Conservation (phyloP, 2,113 vertebrate species). For the Tapirus terrestris region DNA sequence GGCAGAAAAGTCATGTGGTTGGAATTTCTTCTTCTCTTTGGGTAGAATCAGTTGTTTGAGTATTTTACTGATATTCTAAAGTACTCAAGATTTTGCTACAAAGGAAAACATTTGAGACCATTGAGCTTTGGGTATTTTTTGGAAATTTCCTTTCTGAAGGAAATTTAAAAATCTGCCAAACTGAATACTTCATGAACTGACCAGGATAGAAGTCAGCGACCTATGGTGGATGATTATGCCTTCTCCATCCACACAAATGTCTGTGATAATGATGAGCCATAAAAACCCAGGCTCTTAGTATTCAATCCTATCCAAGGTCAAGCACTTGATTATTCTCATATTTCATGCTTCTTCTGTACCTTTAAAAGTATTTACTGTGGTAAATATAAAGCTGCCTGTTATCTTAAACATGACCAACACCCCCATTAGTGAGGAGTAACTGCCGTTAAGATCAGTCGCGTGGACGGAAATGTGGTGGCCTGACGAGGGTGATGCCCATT, state of each 20-base stretch:
- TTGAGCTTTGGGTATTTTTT: background rate
- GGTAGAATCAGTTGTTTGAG: slow-evolving; percentile 8
- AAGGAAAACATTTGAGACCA: slow-evolving; percentile 14
- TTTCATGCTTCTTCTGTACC: background rate
- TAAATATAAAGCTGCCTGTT: slow-evolving; percentile 46
- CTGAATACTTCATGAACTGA: slow-evolving; percentile 40
- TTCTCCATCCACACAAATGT: background rate
- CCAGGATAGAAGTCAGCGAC: background rate
- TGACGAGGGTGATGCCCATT: slow-evolving; percentile 16
- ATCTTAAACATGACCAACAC: background rate
- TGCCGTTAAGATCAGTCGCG: background rate
- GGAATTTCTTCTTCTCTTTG: background rate
- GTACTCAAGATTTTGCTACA: slow-evolving; percentile 17
- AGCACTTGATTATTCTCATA: slow-evolving; percentile 24
- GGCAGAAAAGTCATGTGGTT: slow-evolving; percentile 34
- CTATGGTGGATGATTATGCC: background rate
- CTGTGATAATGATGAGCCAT: background rate
- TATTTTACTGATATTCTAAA: slow-evolving; percentile 5
- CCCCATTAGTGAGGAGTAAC: background rate
- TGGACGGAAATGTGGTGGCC: background rate
- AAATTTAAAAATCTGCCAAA: slow-evolving; percentile 3
- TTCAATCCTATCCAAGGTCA: slow-evolving; percentile 54
- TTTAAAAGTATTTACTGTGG: slow-evolving; percentile 51
- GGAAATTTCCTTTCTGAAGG: slow-evolving; percentile 35
- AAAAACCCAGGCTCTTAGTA: background rate